A percentile compares a stretch with the other conserved stretches of the same genome.
Conservation (phyloP, 2,113 vertebrate genomes). For the Erythrocercus mccallii region DNA sequence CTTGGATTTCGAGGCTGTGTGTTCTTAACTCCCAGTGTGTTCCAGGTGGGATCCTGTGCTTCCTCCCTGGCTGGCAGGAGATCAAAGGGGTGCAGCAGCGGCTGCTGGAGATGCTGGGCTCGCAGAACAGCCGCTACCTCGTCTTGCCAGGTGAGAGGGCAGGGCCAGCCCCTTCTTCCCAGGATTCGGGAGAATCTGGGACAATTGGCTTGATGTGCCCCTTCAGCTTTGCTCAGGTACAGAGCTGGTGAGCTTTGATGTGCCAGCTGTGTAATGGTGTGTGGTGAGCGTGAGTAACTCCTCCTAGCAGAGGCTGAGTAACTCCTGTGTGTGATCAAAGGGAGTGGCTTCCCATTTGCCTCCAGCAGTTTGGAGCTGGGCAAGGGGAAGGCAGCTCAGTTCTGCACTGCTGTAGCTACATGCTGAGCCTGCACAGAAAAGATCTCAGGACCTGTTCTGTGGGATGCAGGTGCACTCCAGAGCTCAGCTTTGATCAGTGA, state of each 20-base stretch:
- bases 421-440: neutral
- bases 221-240: neutral
- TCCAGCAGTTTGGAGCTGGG: neutral
- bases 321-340: neutral
- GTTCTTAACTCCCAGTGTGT: neutral
- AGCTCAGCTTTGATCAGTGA: neutral
- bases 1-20: rapidly evolving
- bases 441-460: neutral
- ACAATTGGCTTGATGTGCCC: neutral
- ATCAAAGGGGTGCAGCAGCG: slow-evolving; percentile 89
- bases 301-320: neutral
- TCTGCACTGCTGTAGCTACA: neutral
- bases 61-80: slow-evolving; percentile 97
- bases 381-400: neutral
- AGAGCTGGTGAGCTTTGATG: neutral
- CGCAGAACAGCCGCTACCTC: slow-evolving; percentile 78
- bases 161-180: neutral
- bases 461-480: neutral
- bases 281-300: neutral
- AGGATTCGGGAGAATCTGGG: neutral
- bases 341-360: neutral
- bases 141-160: slow-evolving; percentile 85
- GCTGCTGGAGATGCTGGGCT: slow-evolving; percentile 74
- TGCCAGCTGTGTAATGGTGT: neutral
- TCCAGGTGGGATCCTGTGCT: slow-evolving; percentile 93